A percentile compares a stretch with the other conserved stretches of the same genome.
These are phyloP conservation scores for Pantherophis alleghaniensis DNA, from an alignment of 2,797 vertebrate genomes.

Conservation along the genomic window DNA sequence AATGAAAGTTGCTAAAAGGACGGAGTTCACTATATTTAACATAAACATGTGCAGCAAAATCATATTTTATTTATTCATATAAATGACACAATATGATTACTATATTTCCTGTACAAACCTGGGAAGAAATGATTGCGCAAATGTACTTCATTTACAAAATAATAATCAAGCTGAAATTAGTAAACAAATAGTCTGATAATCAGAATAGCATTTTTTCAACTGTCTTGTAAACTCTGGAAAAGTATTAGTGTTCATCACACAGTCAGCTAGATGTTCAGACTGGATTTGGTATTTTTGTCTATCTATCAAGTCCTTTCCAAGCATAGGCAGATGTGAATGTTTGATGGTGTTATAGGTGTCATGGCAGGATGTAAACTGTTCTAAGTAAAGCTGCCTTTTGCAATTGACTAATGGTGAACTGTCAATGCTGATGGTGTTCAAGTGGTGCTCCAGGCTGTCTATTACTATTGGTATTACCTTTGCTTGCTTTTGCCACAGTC, in stretches of 20 bases:
- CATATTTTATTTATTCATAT: background rate
- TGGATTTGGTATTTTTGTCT: background rate
- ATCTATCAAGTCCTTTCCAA: too few relatives aligned
- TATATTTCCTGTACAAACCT: conserved; percentile 21
- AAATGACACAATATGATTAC: conserved; percentile 7
- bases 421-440: too few relatives aligned
- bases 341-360: too few relatives aligned
- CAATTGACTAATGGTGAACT: too few relatives aligned
- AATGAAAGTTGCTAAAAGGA: conserved; percentile 32
- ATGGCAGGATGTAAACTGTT: too few relatives aligned
- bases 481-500: too few relatives aligned
- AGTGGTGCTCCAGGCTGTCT: too few relatives aligned
- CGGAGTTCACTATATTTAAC: conserved; percentile 27
- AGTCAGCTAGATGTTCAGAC: too few relatives aligned
- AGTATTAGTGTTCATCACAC: too few relatives aligned
- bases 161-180: conserved; percentile 29
- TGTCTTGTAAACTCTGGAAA: background rate
- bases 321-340: too few relatives aligned
- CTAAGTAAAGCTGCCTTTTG: too few relatives aligned
- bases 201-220: background rate
- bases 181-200: conserved; percentile 18
- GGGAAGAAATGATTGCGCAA: conserved; percentile 31
- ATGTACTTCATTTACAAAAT: conserved; percentile 39
- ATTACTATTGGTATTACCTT: too few relatives aligned
- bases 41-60: conserved; percentile 32